Base-by-base conservation (phyloP, 37 sponge, comb jelly and placozoan genomes). In the Bolinopsis microptera region DNA sequence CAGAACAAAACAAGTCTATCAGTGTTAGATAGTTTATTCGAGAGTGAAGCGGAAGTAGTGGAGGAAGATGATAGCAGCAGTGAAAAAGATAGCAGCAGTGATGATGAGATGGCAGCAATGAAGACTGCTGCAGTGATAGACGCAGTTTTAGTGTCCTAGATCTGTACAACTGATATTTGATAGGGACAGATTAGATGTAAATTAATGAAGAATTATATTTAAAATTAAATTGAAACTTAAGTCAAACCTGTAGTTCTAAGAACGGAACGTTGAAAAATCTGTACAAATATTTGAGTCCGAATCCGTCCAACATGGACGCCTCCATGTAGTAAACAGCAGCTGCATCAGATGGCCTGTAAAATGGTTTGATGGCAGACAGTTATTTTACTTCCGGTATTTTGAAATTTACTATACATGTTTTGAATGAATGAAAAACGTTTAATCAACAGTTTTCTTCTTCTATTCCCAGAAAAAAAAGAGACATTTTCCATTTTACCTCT, bases 231-330 rank as follows among this genome's bases (percentile, higher is more conserved):
- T n/a, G n/a, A n/a, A n/a, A n/a, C n/a, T n/a, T n/a, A n/a, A n/a
- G n/a, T n/a, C n/a, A n/a, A n/a, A 96, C 96, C 96, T 98, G 98
- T 69, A 98, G 69, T 82, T 96, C 95, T 0, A 98, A 95, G 76
- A 96, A 98, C 1, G 98, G 98, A 0, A 98, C 67, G 68, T 97
- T 98, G 72, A 98, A 94, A 76, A 96, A 98, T 94, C 96, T 96
- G 95, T 98, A 95, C 0, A 98, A 94, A 61, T 98, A 97, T 76
- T 93, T 95, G 36, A 98, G 94, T 23, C 98, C 98, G 93, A 95
- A 98, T 48, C 95, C 97, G 90, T 98, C 94, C 92, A 95, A 96
- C 97, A 98, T 96, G 24, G 97, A 98, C 3, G 95, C 40, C 93
- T 98, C 98, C 26, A 95, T 95, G 76, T 98, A 96, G 69, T 95